Conservation (phyloP, 2,888 invertebrate genomes). For the Plebejus argus region DNA sequence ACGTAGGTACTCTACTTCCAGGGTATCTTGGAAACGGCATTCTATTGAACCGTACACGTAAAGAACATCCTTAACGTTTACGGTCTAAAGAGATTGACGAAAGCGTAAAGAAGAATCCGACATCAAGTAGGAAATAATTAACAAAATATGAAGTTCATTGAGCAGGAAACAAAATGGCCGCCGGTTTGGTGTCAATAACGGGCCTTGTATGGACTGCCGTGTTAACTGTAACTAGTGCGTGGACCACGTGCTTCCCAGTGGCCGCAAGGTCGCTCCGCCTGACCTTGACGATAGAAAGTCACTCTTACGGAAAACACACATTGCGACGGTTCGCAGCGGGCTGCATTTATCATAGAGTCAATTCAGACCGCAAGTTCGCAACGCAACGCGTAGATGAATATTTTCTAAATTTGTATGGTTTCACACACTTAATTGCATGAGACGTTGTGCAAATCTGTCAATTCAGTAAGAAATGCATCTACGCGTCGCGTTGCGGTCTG, state of each 20-base stretch:
- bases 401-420: too few relatives aligned
- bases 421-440: too few relatives aligned
- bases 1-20: background rate
- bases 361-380: too few relatives aligned
- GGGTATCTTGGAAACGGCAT: background rate
- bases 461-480: too few relatives aligned
- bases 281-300: constrained; percentile 15
- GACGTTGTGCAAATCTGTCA: too few relatives aligned
- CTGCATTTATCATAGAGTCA: background rate
- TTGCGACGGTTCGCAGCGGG: background rate
- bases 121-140: background rate
- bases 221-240: constrained; percentile 8
- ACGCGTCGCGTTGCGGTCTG: too few relatives aligned
- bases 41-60: background rate
- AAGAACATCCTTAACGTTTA: too few relatives aligned
- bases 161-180: background rate
- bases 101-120: background rate
- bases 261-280: background rate
- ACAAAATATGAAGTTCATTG: background rate
- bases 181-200: background rate
- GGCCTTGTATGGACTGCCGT: background rate
- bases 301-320: background rate
- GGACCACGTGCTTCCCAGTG: background rate
- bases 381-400: too few relatives aligned
- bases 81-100: background rate